Evolutionary conservation across 2,797 vertebrate genomes (phyloP).

Genomic region (Heterohyrax brucei): DNA sequence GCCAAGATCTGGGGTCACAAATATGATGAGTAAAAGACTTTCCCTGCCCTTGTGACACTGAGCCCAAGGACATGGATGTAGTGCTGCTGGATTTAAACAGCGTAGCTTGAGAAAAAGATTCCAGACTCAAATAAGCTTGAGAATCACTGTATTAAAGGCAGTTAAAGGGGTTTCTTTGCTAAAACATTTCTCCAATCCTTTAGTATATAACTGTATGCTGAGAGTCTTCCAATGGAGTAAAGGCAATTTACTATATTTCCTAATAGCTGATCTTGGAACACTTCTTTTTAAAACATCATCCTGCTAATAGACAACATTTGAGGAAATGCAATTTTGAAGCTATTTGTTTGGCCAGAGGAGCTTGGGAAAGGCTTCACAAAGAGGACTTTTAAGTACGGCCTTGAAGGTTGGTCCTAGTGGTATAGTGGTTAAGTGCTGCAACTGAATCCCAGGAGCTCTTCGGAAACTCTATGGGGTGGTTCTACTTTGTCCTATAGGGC

Average conservation of each 20-base stretch:
- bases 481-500: no score
- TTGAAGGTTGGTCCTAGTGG: background rate
- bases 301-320: slow-evolving; percentile 44
- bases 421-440: no score
- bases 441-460: no score
- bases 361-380: slow-evolving; percentile 27
- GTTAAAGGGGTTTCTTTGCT: slow-evolving; percentile 39
- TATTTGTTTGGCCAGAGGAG: background rate
- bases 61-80: background rate
- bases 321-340: background rate
- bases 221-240: background rate
- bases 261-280: slow-evolving; percentile 11
- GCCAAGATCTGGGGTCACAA: background rate
- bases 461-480: no score
- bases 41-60: slow-evolving; percentile 1
- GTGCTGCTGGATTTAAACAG: background rate
- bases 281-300: slow-evolving; percentile 38
- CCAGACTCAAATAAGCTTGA: slow-evolving; percentile 20
- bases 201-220: slow-evolving; percentile 37
- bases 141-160: slow-evolving; percentile 53
- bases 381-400: background rate
- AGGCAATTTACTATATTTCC: background rate
- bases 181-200: slow-evolving; percentile 56
- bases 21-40: slow-evolving; percentile 10
- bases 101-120: slow-evolving; percentile 60